Base-by-base conservation (phyloP, 2,797 vertebrate species). In the Eulemur mongoz region DNA sequence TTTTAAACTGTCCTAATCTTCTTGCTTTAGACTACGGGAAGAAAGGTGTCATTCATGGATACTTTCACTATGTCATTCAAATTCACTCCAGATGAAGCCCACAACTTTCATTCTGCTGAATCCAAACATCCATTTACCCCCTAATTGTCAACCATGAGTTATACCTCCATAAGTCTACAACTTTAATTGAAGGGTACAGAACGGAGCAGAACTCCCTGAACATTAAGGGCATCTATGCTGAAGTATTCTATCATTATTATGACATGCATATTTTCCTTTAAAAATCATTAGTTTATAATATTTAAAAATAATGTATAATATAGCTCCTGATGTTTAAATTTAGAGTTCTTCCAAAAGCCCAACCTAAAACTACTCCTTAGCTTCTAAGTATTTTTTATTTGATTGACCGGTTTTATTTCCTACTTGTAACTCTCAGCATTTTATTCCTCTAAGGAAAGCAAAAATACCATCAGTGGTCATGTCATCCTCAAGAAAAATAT, bases 281-380 rank as follows among this genome's bases (percentile, higher is more conserved):
- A 84, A 94, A 90, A 88, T 32, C 17, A 32, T 92, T 90, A 88
- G 91, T 85, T 82, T 96, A 93, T 84, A 86, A 57, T 80, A 80
- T 80, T 80, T 79, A 91, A n/a, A 94, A 72, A 91, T 79, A 97
- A 75, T 59, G 17, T 50, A 65, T 73, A 72, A 96, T 94, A 93
- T 23, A 95, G 86, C 38, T 95, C 65, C 14, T 50, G n/a, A 1
- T 73, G 6, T 76, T 94, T 76, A 86, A 91, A 83, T 93, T 96
- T 78, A 96, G 83, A 84, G 10, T 45, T 50, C 32, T 90, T 80
- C 18, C 20, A 69, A 80, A 85, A 89, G 9, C 38, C 4, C 22
- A 73, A 76, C 59, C 11, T 88, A 61, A 96, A 93, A 88, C 43
- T 81, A 48, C 38, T 61, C n/a, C 11, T 89, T 93, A 35, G 50